Evolutionary conservation across 2,888 invertebrate species (phyloP), one percentile per base, ranked within the genome.

Genomic region (Orchestes rusci): DNA sequence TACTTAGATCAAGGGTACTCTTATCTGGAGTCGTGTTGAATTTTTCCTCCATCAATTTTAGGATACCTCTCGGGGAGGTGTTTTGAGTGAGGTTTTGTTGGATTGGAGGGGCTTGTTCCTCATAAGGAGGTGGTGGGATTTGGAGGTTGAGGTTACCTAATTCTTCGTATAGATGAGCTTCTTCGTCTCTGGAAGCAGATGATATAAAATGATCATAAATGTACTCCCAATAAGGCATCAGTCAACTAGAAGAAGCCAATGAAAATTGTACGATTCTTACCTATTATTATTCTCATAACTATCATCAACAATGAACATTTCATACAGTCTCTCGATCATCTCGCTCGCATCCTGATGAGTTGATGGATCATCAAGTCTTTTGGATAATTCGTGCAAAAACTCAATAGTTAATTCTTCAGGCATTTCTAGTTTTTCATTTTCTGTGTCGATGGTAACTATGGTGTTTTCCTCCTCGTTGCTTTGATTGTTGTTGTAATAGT

Each of bases 401-500:
- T 86, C 85, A 54, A 80, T 77, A 1, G 84, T 84, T 34, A 86
- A 61, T 62, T 84, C 84, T 61, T 83, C 84, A 0, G 84, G 84
- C 37, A 84, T 68, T 1, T 84, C 84, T 61, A 60, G 44, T 45
- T 60, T 62, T 40, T 63, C 60, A 23, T 58, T 57, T 42, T 78
- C 59, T 4, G 51, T 51, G 38, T 62, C 62, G 5, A 62, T 49
- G 5, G 63, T 63, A n/a, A 61, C 63, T 16, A 62, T 63, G 4
- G 62, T 64, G 46, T 58, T 63, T 50, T 63, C 67, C 51, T 74
- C 74, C 19, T 73, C 69, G 5, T 71, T 70, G 35, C 77, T 71
- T 1, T 74, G 74, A 53, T 78, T 77, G 51, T 76, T 74, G 38
- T 78, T 77, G 2, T 76, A 58, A 43, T 67, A 70, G 10, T 65